Conservation (phyloP, 2,888 invertebrate species). For the Lapara coniferarum region DNA sequence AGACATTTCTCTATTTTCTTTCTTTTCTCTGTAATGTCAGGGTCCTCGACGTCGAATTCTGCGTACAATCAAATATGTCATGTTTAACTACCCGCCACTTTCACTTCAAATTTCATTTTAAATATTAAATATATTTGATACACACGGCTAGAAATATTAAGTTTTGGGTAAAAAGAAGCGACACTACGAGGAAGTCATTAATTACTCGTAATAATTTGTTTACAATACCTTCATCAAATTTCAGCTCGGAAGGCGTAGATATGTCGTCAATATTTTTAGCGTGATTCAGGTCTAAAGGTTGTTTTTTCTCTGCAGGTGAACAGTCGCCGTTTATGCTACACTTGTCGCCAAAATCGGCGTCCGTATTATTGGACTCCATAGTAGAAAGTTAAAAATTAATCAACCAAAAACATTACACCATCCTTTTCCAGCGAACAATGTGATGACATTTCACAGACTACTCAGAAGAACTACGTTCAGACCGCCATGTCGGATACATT, state of each 20-base stretch:
- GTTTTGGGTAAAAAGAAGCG: conserved; percentile 31
- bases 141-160: conserved; percentile 14
- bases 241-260: conserved; percentile 85
- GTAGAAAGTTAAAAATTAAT: conserved; percentile 61
- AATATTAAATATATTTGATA: conserved; percentile 17
- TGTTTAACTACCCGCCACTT: conserved; percentile 43
- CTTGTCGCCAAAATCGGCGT: conserved; percentile 61
- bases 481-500: too few relatives aligned
- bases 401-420: conserved; percentile 77
- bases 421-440: conserved; percentile 48
- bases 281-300: conserved; percentile 63
- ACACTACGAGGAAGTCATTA: conserved; percentile 44
- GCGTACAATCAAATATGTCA: conserved; percentile 43
- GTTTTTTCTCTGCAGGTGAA: conserved; percentile 55
- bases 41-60: conserved; percentile 85
- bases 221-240: conserved; percentile 87
- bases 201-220: conserved; percentile 54
- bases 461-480: too few relatives aligned
- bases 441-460: conserved; percentile 66
- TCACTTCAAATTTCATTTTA: conserved; percentile 40
- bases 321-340: conserved; percentile 68
- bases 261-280: conserved; percentile 81
- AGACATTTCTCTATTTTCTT: conserved; percentile 84
- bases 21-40: conserved; percentile 84
- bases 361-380: conserved; percentile 71